Conservation (phyloP, 2,888 invertebrate genomes). For the Resseliella maxima region DNA sequence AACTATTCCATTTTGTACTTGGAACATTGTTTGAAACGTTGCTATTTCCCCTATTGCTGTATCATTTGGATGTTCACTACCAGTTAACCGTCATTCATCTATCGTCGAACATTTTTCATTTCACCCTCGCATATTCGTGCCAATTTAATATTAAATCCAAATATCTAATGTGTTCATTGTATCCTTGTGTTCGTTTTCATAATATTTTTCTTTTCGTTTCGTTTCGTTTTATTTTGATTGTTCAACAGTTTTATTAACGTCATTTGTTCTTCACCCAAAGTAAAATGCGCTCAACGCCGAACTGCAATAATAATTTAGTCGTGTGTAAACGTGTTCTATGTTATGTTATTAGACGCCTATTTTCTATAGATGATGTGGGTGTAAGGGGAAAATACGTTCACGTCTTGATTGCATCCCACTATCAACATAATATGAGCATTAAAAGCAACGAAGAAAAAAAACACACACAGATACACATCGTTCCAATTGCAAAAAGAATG, state of each 20-base stretch:
- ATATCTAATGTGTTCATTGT: background rate
- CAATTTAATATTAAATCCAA: background rate
- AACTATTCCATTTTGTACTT: background rate
- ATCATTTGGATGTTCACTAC: background rate
- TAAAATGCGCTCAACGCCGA: background rate
- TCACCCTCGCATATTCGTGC: constrained; percentile 19
- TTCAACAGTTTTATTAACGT: constrained; percentile 32
- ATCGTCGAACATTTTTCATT: background rate
- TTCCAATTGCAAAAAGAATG: background rate
- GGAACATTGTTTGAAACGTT: background rate
- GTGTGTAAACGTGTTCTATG: constrained; percentile 44
- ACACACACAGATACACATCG: background rate
- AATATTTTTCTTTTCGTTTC: background rate
- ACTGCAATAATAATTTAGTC: constrained; percentile 42
- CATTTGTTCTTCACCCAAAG: constrained; percentile 28
- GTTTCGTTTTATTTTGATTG: background rate
- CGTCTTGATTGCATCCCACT: background rate
- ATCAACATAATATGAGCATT: background rate
- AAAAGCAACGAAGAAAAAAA: background rate
- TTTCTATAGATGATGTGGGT: constrained; percentile 1
- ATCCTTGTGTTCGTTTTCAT: background rate
- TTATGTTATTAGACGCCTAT: constrained; percentile 36
- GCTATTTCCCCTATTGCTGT: background rate
- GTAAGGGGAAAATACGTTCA: background rate
- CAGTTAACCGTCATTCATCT: background rate